These are phyloP conservation scores for Calameuta filiformis DNA, from an alignment of 2,888 invertebrate genomes.

Conservation along the genomic window DNA sequence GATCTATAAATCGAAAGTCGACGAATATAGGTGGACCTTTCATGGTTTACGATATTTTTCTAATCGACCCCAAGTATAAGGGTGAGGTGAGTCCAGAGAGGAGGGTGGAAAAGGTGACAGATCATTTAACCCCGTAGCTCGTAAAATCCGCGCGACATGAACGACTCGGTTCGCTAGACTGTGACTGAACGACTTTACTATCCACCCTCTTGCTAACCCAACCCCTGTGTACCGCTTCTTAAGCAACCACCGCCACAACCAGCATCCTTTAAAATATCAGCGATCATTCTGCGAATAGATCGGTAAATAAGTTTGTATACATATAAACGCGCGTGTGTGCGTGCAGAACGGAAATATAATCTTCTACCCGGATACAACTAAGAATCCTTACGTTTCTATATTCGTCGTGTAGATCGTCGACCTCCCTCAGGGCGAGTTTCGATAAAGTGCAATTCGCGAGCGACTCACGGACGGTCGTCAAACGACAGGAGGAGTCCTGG, in stretches of 20 bases:
- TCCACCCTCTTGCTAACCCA: constrained; percentile 3
- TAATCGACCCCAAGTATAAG: constrained; percentile 7
- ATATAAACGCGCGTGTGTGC: too few species aligned
- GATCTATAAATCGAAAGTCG: neutral
- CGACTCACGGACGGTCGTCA: neutral
- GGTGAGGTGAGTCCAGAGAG: constrained; percentile 4
- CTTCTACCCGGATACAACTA: neutral
- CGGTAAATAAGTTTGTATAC: neutral
- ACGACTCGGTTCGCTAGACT: constrained; percentile 46
- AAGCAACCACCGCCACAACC: neutral
- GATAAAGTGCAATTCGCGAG: neutral
- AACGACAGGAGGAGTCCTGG: neutral
- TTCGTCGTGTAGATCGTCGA: neutral
- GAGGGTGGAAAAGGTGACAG: constrained; percentile 49
- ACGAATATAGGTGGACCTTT: neutral
- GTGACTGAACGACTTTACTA: constrained; percentile 38
- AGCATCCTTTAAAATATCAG: neutral
- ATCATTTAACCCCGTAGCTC: constrained; percentile 56
- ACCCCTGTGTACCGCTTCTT: neutral
- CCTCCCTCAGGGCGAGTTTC: neutral
- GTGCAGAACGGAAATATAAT: neutral
- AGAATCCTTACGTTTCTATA: neutral
- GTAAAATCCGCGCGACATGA: constrained; percentile 43
- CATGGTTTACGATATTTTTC: constrained; percentile 16
- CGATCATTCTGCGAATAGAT: neutral